Conservation (phyloP, 2,888 invertebrate species). For the Scaptomyza cyrtandrae region DNA sequence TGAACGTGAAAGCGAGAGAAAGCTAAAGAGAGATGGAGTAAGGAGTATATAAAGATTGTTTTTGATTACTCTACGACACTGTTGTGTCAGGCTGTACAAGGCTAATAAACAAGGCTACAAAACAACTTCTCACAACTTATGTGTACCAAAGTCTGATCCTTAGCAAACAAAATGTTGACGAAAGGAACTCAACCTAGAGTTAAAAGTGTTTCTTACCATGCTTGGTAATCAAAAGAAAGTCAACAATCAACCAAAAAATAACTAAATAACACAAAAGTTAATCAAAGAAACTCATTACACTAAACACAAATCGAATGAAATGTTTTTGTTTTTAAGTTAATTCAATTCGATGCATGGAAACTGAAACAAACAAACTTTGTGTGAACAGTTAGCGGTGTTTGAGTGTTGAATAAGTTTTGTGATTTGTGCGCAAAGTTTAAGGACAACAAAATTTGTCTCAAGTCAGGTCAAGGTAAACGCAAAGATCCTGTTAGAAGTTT, state of each 20-base stretch:
- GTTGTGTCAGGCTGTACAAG: background rate
- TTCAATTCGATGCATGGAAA: background rate
- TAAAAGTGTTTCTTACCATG: too few species aligned
- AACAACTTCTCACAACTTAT: background rate
- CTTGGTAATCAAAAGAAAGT: too few species aligned
- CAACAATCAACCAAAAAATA: too few species aligned
- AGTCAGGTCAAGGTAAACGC: constrained; percentile 36
- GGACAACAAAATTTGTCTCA: constrained; percentile 14
- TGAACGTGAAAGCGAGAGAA: background rate
- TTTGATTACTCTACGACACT: background rate
- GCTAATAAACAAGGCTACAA: too few species aligned
- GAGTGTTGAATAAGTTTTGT: constrained; percentile 9
- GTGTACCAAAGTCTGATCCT: background rate
- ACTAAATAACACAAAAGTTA: background rate
- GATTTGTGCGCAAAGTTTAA: constrained; percentile 16
- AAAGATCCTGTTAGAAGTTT: constrained; percentile 25
- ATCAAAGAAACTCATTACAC: too few species aligned
- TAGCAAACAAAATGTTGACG: too few species aligned
- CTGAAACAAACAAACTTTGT: constrained; percentile 18
- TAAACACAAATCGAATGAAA: too few species aligned
- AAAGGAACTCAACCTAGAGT: too few species aligned
- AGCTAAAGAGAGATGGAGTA: background rate
- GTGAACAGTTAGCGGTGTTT: background rate
- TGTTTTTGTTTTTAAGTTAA: too few species aligned
- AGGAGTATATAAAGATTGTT: background rate